These are phyloP conservation scores for Coremacera marginata DNA, from an alignment of 2,888 invertebrate species.

Conservation along the genomic window DNA sequence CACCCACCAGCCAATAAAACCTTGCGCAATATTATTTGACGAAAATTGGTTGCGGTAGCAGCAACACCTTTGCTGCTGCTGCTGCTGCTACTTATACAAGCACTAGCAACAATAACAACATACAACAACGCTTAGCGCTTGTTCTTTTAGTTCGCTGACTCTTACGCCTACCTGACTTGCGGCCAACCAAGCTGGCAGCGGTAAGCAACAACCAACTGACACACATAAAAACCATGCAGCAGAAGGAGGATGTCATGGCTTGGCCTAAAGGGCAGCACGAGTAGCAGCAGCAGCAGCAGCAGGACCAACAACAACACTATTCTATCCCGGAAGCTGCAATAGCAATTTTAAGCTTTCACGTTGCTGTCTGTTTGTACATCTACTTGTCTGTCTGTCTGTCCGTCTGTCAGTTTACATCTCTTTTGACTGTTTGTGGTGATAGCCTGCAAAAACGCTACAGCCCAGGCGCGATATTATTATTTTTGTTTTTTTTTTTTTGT, in stretches of 20 bases:
- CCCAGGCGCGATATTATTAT: too few species aligned
- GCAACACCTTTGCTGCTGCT: slow-evolving; percentile 22
- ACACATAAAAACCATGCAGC: slow-evolving; percentile 9
- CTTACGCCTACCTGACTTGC: slow-evolving; percentile 17
- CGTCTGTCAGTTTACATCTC: background rate
- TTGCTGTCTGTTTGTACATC: background rate
- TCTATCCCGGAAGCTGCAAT: slow-evolving; percentile 24
- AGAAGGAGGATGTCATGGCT: background rate
- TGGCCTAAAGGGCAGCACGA: slow-evolving; percentile 7
- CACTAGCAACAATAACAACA: background rate
- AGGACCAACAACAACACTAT: background rate
- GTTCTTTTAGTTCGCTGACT: background rate
- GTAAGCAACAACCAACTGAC: slow-evolving; percentile 7
- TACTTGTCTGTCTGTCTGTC: background rate
- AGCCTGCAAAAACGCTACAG: background rate
- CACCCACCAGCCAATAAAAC: background rate
- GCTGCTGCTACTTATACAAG: background rate
- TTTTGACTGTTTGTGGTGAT: background rate
- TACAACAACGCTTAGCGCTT: background rate
- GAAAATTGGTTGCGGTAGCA: slow-evolving; percentile 16
- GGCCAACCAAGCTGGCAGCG: background rate
- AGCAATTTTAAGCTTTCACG: slow-evolving; percentile 30
- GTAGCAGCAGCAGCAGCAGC: slow-evolving; percentile 17
- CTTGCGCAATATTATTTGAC: background rate
- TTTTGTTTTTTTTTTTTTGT: too few species aligned